Base-by-base conservation (phyloP, 2,888 invertebrate species). In the Drosophila stalkeri region DNA sequence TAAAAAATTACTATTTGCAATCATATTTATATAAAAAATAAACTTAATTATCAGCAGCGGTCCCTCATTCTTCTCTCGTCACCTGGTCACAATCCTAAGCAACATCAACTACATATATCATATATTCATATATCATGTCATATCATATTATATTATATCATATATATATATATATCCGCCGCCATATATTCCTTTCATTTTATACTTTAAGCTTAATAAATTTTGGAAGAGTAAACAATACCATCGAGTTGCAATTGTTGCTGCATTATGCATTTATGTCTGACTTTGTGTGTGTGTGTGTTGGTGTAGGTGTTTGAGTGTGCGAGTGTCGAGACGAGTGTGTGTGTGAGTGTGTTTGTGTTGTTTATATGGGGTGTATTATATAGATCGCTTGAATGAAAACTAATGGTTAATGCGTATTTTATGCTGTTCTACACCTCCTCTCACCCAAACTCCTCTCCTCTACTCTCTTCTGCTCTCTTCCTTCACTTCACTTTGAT, bases 1-100 rank as follows among this genome's bases (percentile, higher is more conserved):
- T 85, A 89, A 86, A 85, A 88, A 83, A 86, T 86, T 86, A 90
- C 89, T 87, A 90, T 87, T 90, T 87, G 89, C 90, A 87, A 90
- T 87, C 89, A 86, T 90, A 90, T 87, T 82, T 87, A 89, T 89
- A 90, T 87, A 87, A 86, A 87, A 87, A 87, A 87, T 90, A 87
- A 87, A 90, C 87, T 90, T 89, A 87, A 87, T 88, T 87, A 86
- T 76, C 86, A 85, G 79, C 87, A 80, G 78, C 78, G 78, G 72
- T 76, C 81, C 80, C 77, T 67, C 63, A 44, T 54, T 52, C 37
- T 56, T 56, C 44, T 52, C 14, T 60, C 65, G 37, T 68, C 69
- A 39, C 69, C 31, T 74, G 59, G 31, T 68, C 74, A 51, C 67
- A 55, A 51, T 68, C 54, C 64, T 64, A 64, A 68, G 54, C 75